Base-by-base conservation (phyloP, 2,797 vertebrate species). In the Sebastes glaucus region DNA sequence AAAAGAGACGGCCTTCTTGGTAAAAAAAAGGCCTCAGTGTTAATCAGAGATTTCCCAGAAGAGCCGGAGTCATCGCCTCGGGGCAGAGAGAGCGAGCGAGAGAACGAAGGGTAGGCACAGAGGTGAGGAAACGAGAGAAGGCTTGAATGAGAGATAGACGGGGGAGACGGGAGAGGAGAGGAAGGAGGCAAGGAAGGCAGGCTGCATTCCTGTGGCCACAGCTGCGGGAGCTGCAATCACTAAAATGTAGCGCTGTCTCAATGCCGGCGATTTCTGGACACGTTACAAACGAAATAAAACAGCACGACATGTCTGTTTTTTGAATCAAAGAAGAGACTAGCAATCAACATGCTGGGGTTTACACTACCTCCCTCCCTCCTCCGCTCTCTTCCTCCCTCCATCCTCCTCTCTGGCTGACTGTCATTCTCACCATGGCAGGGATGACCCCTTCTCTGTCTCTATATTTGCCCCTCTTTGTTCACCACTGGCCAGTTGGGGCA, bases 201-300 rank as follows among this genome's bases (percentile, higher is more conserved):
- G 78, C 85, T 72, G 84, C 93, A 95, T 95, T 95, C 94, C 93
- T 96, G 95, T 93, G 95, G 95, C 92, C 87, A 91, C 93, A 90
- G 94, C 94, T 94, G 94, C 83, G 88, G 92, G 92, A 85, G 89
- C 93, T 89, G 93, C 92, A 94, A 93, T 93, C 94, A 94, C 93
- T 93, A 94, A 94, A 95, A 94, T 87, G 93, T 89, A 93, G 92
- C 78, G 69, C 89, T 91, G 93, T 92, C 93, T 95, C 92, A 92
- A 89, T 76, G 87, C 87, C 73, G 93, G 87, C 87, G 33, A 92
- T 91, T 92, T 88, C 80, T 95, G 95, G 94, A 95, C 65, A 70
- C 25, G 67, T 93, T 95, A 94, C 93, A 95, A 94, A 94, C 82
- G 84, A 94, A 95, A 94, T 94, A 91, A 93, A 93, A 93, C 92